phyloP scores from a whole-genome alignment of 1,140 invertebrate genomes.

The Drosophila aff. region DNA sequence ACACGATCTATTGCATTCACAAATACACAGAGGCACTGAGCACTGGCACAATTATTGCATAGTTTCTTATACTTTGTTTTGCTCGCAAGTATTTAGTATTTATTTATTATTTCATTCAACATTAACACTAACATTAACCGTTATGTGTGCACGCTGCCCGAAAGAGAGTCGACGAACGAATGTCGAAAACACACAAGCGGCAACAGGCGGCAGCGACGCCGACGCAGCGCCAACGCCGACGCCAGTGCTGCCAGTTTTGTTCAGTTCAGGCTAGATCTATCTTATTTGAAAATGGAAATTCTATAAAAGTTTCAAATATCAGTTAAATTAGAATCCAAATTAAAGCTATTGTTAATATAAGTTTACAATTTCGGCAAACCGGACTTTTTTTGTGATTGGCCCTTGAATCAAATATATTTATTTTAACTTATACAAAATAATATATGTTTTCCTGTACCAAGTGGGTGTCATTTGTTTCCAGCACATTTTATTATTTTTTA shows the following conservation, averaged over 20 bases:
- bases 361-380: not conserved
- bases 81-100: slow-evolving; percentile 12
- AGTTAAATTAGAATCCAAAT: not conserved
- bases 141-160: slow-evolving; percentile 51
- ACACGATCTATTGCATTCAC: slow-evolving; percentile 40
- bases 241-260: not conserved
- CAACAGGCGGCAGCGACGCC: slow-evolving; percentile 52
- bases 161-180: slow-evolving; percentile 71
- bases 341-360: not conserved
- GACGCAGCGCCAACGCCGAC: slow-evolving; percentile 47
- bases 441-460: too few species aligned
- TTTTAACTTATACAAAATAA: too few species aligned
- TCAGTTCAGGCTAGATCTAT: not conserved
- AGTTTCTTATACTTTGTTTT: slow-evolving; percentile 24
- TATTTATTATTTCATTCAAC: slow-evolving; percentile 51
- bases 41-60: slow-evolving; percentile 5
- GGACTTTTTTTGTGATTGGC: too few species aligned
- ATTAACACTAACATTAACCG: slow-evolving; percentile 45
- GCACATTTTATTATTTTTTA: not conserved
- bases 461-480: not conserved
- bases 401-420: too few species aligned
- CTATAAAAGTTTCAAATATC: fast-evolving
- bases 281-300: not conserved
- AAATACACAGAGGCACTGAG: slow-evolving; percentile 23
- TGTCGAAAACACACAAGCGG: slow-evolving; percentile 46